Evolutionary conservation across 2,797 vertebrate genomes (phyloP), one percentile per base, ranked within the genome.

Genomic region (Tragopan temminckii): DNA sequence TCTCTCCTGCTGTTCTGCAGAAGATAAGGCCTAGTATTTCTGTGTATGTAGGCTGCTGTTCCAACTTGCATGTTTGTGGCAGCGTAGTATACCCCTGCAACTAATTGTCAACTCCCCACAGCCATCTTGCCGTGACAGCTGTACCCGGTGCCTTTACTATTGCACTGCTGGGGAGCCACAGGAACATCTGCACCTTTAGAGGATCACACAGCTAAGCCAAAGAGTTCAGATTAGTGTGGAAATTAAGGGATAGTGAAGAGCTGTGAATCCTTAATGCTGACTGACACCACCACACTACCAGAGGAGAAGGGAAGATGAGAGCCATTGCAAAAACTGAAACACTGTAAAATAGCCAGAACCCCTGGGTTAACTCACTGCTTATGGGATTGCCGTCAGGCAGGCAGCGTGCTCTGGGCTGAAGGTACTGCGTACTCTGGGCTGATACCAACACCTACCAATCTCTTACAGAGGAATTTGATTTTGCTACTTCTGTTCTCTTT

Each of bases 191-290:
- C 62, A 55, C 75, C 83, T 93, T 81, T 46, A 40, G 83, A 81
- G 80, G 77, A 84, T 90, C 93, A 76, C 71, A 67, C 70, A 63
- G 80, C 93, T 95, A 83, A 94, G 67, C 78, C 78, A 77, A 86
- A 55, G 36, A 61, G 61, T 61, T 84, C 80, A 63, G 90, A 93
- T 94, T 85, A 93, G 52, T 48, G 85, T 76, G 61, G 86, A 88
- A 96, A 87, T 87, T 94, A 94, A 92, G 72, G 91, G 88, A 87
- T 94, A 82, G 87, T 11, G 40, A 84, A 79, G 85, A 80, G 86
- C 83, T 36, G 70, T 4, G 20, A 59, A 63, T 68, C 83, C 83
- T 69, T 94, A 92, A 95, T 93, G 78, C 90, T 96, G 94, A 93
- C 64, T 94, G 90, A 88, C 90, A 95, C 76, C 50, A 9, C 31